Evolutionary conservation across 1,140 invertebrate genomes (phyloP).

Genomic region (Pinna nobilis): DNA sequence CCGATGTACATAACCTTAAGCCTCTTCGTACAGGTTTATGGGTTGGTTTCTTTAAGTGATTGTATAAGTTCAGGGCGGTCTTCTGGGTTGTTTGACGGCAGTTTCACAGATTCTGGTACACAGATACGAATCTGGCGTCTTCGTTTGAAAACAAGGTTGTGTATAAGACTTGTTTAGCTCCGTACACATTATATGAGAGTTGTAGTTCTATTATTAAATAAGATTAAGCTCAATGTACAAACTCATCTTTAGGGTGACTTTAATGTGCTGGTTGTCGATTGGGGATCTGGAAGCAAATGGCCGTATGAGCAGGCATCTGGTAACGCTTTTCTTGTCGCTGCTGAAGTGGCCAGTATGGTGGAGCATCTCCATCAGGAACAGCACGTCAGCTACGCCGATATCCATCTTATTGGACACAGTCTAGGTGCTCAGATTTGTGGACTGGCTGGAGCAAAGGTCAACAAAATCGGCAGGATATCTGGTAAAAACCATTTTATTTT

Average conservation of each 20-base stretch:
- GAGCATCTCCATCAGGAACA: slow-evolving; percentile 40
- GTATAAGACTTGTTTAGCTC: not conserved
- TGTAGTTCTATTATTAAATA: not conserved
- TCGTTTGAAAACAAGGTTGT: not conserved
- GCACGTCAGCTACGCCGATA: slow-evolving; percentile 22
- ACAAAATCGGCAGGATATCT: slow-evolving; percentile 83
- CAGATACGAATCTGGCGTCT: not conserved
- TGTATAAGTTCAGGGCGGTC: too few relatives aligned
- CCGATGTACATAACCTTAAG: too few relatives aligned
- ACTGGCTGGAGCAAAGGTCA: slow-evolving; percentile 90
- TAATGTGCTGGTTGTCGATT: slow-evolving; percentile 94
- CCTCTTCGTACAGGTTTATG: too few relatives aligned
- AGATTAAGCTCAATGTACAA: not conserved
- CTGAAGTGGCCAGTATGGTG: slow-evolving; percentile 88
- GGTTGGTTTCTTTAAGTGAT: too few relatives aligned
- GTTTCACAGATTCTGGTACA: too few relatives aligned
- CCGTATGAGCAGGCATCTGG: slow-evolving; percentile 94
- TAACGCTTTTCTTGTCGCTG: slow-evolving; percentile 92
- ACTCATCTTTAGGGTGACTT: slow-evolving; percentile 63
- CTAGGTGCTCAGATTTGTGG: slow-evolving; percentile 91
- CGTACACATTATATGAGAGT: not conserved
- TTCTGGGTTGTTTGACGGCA: too few relatives aligned
- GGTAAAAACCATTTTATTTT: too few relatives aligned
- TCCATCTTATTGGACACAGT: slow-evolving; percentile 92
- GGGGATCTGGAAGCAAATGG: slow-evolving; percentile 88